Percentiles rank a stretch among this genome's conserved stretches.
phyloP scores from a whole-genome alignment of 2,888 invertebrate genomes.

The Palloptera scutellata region DNA sequence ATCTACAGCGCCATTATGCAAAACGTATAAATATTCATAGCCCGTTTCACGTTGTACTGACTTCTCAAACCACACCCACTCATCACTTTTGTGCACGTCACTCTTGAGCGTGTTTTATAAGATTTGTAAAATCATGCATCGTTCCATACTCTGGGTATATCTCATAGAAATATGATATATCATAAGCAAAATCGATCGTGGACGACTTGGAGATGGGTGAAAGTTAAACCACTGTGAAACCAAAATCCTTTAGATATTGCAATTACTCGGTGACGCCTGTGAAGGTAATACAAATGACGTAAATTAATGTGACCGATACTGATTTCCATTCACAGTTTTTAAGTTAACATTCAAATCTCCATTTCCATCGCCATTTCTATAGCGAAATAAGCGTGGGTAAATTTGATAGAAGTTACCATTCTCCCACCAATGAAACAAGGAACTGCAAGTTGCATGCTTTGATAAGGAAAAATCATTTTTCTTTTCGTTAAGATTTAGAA shows the following conservation, averaged over 20 bases:
- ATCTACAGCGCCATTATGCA: constrained; percentile 66
- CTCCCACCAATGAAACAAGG: constrained; percentile 53
- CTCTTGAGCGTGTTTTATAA: too few relatives aligned
- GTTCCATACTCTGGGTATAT: constrained; percentile 75
- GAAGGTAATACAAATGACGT: not conserved
- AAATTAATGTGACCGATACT: not conserved
- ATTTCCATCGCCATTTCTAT: constrained; percentile 77
- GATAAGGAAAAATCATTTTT: too few relatives aligned
- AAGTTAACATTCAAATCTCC: constrained; percentile 67
- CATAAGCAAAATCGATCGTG: constrained; percentile 79
- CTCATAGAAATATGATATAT: constrained; percentile 72
- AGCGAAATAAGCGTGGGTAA: constrained; percentile 78
- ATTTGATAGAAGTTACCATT: constrained; percentile 73
- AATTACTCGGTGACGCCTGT: constrained; percentile 56
- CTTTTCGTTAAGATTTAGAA: too few relatives aligned
- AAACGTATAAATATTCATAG: constrained; percentile 75
- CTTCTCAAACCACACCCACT: constrained; percentile 79
- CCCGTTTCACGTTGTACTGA: constrained; percentile 69
- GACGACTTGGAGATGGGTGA: constrained; percentile 73
- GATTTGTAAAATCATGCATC: constrained; percentile 73
- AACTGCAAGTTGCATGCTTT: too few relatives aligned
- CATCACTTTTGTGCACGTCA: constrained; percentile 73
- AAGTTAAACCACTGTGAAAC: constrained; percentile 73
- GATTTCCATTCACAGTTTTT: constrained; percentile 21
- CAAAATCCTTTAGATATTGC: constrained; percentile 71